Conservation (phyloP, 2,888 invertebrate species). For the Syrista parreyssii region DNA sequence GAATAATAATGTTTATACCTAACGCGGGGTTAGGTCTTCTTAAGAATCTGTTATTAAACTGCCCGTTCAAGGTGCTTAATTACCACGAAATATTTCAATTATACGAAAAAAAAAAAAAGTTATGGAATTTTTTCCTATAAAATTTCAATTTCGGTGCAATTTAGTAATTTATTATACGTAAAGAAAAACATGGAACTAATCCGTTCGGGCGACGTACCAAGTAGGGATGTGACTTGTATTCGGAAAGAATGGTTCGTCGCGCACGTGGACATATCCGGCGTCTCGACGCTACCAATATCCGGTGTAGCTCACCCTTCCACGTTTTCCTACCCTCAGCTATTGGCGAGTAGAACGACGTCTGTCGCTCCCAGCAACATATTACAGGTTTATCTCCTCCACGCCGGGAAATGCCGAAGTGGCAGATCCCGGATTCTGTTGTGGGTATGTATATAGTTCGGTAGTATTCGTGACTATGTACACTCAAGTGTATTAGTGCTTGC, state of each 20-base stretch:
- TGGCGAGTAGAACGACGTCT: conserved; percentile 34
- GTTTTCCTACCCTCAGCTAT: conserved; percentile 19
- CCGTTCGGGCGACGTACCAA: neutral
- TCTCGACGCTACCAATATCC: conserved; percentile 8
- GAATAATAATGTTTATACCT: neutral
- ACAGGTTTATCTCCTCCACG: conserved; percentile 38
- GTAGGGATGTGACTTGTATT: neutral
- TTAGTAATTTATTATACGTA: neutral
- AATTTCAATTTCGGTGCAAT: too few species aligned
- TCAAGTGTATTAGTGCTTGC: neutral
- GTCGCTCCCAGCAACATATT: conserved; percentile 41
- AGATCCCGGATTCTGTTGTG: neutral
- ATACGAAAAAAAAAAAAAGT: neutral
- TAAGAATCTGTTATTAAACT: neutral
- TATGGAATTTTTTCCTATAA: neutral
- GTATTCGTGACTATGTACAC: neutral
- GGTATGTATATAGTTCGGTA: neutral
- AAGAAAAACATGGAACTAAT: neutral
- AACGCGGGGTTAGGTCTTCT: neutral
- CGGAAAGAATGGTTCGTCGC: neutral
- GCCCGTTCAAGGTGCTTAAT: too few species aligned
- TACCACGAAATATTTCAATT: neutral
- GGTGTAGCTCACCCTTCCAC: conserved; percentile 2
- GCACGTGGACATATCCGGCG: neutral
- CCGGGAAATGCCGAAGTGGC: neutral